Evolutionary conservation across 1,140 invertebrate species (phyloP).

Genomic region (Carposina sasakii): DNA sequence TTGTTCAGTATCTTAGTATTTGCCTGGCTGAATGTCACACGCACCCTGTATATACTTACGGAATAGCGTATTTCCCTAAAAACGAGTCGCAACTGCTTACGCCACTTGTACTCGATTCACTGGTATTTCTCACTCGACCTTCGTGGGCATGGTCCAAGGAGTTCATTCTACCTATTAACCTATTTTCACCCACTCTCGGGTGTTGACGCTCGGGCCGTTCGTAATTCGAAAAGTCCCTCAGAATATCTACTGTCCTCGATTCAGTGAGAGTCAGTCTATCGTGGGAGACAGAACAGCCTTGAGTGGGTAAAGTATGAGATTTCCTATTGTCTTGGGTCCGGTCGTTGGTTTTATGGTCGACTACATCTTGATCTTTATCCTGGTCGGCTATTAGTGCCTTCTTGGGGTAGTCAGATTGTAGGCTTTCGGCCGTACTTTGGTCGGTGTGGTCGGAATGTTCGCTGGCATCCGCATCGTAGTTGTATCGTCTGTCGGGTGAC

Average conservation of each 20-base stretch:
- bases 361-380: slow-evolving; percentile 39
- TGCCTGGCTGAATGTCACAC: too few species aligned
- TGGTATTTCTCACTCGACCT: slow-evolving; percentile 72
- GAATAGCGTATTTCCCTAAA: slow-evolving; percentile 70
- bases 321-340: slow-evolving; percentile 58
- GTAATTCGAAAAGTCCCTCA: slow-evolving; percentile 52
- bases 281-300: slow-evolving; percentile 55
- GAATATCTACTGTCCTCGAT: slow-evolving; percentile 75
- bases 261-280: slow-evolving; percentile 77
- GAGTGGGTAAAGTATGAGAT: slow-evolving; percentile 72
- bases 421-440: slow-evolving; percentile 58
- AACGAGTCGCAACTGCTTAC: slow-evolving; percentile 85
- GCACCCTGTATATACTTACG: slow-evolving; percentile 58
- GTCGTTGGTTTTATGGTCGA: slow-evolving; percentile 35
- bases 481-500: slow-evolving; percentile 48
- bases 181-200: slow-evolving; percentile 41
- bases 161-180: slow-evolving; percentile 52
- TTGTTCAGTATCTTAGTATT: too few species aligned
- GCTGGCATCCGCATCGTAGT: slow-evolving; percentile 59
- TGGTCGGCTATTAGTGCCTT: slow-evolving; percentile 30
- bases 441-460: slow-evolving; percentile 68
- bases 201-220: slow-evolving; percentile 33
- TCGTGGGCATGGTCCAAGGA: slow-evolving; percentile 64
- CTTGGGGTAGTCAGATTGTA: slow-evolving; percentile 45
- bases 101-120: slow-evolving; percentile 85